These are phyloP conservation scores for Acipenser oxyrinchus DNA, from an alignment of 2,797 vertebrate species.

Conservation along the genomic window DNA sequence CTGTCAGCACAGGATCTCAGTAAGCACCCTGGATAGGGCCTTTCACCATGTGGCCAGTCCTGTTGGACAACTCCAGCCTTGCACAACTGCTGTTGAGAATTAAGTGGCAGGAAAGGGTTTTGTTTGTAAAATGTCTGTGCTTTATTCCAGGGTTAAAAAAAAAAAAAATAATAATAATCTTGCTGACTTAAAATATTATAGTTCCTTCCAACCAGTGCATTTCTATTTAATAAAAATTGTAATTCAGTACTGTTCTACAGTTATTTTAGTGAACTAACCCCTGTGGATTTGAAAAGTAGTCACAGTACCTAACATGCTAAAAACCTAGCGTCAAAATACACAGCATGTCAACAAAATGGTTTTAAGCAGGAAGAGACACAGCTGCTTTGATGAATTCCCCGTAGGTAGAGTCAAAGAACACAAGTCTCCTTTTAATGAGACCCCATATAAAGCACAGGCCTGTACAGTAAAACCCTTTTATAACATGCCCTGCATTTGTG, in stretches of 20 bases:
- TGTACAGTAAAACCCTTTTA: too few relatives aligned
- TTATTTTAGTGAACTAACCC: slow-evolving; percentile 38
- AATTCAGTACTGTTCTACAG: slow-evolving; percentile 14
- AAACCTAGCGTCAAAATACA: slow-evolving; percentile 15
- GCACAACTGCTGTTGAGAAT: too few relatives aligned
- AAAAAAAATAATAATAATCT: slow-evolving; percentile 25
- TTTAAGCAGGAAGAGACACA: slow-evolving; percentile 7
- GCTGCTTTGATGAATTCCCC: slow-evolving; percentile 6
- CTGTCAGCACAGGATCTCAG: too few relatives aligned
- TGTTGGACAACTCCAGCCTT: too few relatives aligned
- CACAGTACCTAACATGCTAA: background rate
- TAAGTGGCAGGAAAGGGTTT: background rate
- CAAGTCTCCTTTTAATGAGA: too few relatives aligned
- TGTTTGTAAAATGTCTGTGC: slow-evolving; percentile 24
- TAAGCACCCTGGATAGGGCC: too few relatives aligned
- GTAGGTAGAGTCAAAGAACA: background rate
- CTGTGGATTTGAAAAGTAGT: slow-evolving; percentile 10
- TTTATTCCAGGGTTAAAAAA: slow-evolving; percentile 28
- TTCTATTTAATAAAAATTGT: slow-evolving; percentile 42
- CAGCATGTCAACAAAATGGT: slow-evolving; percentile 1
- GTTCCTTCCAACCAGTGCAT: slow-evolving; percentile 26
- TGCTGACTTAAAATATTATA: slow-evolving; percentile 46
- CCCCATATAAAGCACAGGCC: too few relatives aligned
- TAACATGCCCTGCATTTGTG: too few relatives aligned
- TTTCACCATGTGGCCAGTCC: too few relatives aligned